Conservation (phyloP, 2,797 vertebrate species). For the Crocodylus rhombifer region DNA sequence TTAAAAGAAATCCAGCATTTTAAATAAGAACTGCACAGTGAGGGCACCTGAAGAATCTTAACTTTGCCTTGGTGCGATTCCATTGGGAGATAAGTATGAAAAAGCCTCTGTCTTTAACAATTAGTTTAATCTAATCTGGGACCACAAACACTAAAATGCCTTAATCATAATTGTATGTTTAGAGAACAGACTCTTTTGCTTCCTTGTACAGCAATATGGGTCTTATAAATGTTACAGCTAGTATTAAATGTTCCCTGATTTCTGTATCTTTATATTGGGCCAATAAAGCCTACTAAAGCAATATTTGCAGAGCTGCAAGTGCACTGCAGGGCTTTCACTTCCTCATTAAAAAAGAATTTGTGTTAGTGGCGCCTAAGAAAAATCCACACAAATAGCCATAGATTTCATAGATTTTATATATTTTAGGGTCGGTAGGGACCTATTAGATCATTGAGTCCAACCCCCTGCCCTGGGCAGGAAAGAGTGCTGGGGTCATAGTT, state of each 20-base stretch:
- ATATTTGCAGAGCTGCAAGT: neutral
- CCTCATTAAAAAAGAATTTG: neutral
- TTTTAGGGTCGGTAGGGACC: too few species aligned
- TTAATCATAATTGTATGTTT: constrained; percentile 42
- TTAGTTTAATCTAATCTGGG: constrained; percentile 5
- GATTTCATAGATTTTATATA: too few species aligned
- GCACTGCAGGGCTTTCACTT: neutral
- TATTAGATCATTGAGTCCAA: too few species aligned
- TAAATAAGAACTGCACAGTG: constrained; percentile 40
- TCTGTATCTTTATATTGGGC: neutral
- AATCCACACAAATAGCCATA: neutral
- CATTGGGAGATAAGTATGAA: neutral
- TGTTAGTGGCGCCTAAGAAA: neutral
- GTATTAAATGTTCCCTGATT: constrained; percentile 23
- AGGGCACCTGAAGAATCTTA: neutral
- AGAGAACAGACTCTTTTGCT: neutral
- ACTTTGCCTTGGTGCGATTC: constrained; percentile 8
- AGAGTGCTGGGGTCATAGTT: too few species aligned
- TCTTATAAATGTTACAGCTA: constrained; percentile 4
- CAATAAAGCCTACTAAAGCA: constrained; percentile 7
- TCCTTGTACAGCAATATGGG: neutral
- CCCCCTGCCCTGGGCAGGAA: too few species aligned
- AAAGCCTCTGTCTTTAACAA: constrained; percentile 11
- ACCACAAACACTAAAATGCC: constrained; percentile 37
- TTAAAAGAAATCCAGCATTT: constrained; percentile 30